Conservation (phyloP, 2,888 invertebrate genomes). For the Coenonympha glycerion region DNA sequence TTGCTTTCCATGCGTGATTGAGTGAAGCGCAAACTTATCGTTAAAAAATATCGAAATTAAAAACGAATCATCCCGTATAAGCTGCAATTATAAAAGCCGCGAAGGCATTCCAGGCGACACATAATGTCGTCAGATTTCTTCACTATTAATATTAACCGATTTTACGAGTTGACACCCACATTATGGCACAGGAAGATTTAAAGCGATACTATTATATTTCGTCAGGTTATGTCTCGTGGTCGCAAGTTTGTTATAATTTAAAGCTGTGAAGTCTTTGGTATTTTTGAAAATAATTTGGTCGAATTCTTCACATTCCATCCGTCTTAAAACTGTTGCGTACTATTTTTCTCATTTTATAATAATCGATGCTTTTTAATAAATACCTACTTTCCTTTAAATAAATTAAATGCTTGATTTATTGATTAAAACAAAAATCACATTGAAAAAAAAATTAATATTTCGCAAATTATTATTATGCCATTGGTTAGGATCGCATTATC, state of each 20-base stretch:
- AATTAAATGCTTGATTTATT: too few relatives aligned
- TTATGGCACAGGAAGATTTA: background rate
- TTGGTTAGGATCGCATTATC: background rate
- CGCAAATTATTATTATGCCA: too few relatives aligned
- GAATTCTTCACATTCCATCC: too few relatives aligned
- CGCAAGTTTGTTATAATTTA: background rate
- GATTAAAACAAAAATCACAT: too few relatives aligned
- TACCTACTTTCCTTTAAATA: too few relatives aligned
- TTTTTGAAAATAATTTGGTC: background rate
- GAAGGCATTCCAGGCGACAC: conserved; percentile 63
- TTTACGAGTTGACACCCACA: conserved; percentile 17
- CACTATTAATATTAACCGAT: conserved; percentile 26
- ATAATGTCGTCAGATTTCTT: conserved; percentile 36
- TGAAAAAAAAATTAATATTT: too few relatives aligned
- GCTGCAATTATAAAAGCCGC: conserved; percentile 51
- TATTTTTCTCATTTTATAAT: too few relatives aligned
- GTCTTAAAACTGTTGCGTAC: too few relatives aligned
- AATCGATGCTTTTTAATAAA: too few relatives aligned
- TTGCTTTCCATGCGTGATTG: too few relatives aligned
- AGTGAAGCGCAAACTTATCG: too few relatives aligned
- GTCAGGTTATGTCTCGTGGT: background rate
- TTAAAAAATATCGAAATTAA: background rate
- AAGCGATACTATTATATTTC: background rate
- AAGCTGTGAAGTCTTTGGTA: background rate
- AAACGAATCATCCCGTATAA: conserved; percentile 37